Evolutionary conservation across 2,888 invertebrate species (phyloP).

Genomic region (Dichetophora obliterata): DNA sequence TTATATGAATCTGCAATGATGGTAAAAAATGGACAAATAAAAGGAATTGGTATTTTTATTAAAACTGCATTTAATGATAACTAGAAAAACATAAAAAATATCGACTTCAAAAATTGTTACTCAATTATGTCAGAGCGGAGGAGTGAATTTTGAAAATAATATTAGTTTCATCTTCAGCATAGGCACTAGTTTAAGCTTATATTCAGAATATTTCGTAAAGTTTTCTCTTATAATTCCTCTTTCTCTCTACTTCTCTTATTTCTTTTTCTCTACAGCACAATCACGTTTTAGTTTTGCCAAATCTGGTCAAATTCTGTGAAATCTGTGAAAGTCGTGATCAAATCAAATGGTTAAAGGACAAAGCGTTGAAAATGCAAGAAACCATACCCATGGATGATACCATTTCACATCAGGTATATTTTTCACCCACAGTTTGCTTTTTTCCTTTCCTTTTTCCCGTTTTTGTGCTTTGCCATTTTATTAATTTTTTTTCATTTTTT

Average conservation of each 20-base stretch:
- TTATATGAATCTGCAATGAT: too few species aligned
- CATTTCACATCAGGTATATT: conserved; percentile 75
- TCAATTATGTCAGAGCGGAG: too few species aligned
- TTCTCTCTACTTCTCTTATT: too few species aligned
- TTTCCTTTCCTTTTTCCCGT: neutral
- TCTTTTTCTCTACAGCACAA: conserved; percentile 58
- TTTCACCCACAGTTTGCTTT: neutral
- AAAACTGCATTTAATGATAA: too few species aligned
- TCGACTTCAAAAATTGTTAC: too few species aligned
- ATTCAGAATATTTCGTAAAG: neutral
- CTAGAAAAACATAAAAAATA: too few species aligned
- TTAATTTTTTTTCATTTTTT: conserved; percentile 4
- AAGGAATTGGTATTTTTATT: too few species aligned
- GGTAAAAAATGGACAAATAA: too few species aligned
- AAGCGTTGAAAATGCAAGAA: conserved; percentile 77
- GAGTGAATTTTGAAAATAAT: too few species aligned
- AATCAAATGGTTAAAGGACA: conserved; percentile 84
- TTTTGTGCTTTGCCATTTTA: neutral
- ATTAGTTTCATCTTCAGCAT: neutral
- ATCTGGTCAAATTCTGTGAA: conserved; percentile 81
- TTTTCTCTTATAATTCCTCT: conserved; percentile 1
- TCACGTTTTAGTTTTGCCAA: conserved; percentile 74
- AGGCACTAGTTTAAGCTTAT: conserved; percentile 7
- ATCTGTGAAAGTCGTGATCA: conserved; percentile 82
- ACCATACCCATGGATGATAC: conserved; percentile 82